These are phyloP conservation scores for Agrilus mali DNA, from an alignment of 2,888 invertebrate genomes.

Conservation along the genomic window DNA sequence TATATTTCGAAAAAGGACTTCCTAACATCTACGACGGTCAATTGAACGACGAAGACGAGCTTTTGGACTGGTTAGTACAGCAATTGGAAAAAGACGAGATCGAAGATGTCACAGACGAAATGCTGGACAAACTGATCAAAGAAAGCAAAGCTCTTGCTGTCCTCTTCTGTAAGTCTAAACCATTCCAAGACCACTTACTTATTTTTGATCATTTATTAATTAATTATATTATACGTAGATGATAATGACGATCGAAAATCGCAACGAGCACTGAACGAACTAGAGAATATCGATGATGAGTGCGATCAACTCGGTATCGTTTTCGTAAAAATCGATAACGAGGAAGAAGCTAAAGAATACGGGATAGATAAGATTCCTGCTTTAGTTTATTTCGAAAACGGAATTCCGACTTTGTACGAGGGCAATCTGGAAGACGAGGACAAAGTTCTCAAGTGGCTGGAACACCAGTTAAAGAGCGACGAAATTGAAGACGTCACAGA, in stretches of 20 bases:
- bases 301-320: constrained; percentile 79
- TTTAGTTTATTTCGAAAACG: constrained; percentile 67
- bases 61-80: constrained; percentile 74
- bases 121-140: constrained; percentile 79
- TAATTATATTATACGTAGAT: too few relatives aligned
- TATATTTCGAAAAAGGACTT: constrained; percentile 87
- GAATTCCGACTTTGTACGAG: constrained; percentile 62
- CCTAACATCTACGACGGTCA: constrained; percentile 88
- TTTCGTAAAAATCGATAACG: constrained; percentile 86
- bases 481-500: constrained; percentile 91
- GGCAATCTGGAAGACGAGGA: constrained; percentile 85
- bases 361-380: constrained; percentile 82
- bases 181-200: too few relatives aligned
- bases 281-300: constrained; percentile 90
- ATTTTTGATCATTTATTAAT: too few relatives aligned
- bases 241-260: constrained; percentile 83
- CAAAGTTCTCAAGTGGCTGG: constrained; percentile 76
- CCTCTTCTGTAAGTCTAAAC: constrained; percentile 64
- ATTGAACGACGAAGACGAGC: constrained; percentile 78
- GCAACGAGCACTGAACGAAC: constrained; percentile 70
- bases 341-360: constrained; percentile 80
- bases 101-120: constrained; percentile 89
- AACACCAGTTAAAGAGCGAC: constrained; percentile 72
- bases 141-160: constrained; percentile 83
- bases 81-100: constrained; percentile 88